phyloP scores from a whole-genome alignment of 2,113 vertebrate species.

The Pampusana beccarii region DNA sequence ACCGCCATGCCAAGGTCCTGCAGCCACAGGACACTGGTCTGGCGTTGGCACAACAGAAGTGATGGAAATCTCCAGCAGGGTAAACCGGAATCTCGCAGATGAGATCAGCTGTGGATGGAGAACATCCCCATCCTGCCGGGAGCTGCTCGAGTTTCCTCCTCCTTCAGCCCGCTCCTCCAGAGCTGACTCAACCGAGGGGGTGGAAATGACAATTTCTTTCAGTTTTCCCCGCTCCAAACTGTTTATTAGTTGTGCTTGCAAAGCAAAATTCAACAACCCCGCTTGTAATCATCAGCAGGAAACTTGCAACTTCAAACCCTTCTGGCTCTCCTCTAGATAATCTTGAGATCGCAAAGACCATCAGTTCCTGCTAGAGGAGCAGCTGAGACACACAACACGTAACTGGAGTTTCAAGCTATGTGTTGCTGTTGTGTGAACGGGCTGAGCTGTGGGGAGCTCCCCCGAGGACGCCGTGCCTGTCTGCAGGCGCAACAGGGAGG shows the following conservation, averaged over 20 bases:
- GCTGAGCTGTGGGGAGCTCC: not conserved
- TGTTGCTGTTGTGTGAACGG: not conserved
- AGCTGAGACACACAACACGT: not conserved
- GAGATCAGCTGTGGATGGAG: not conserved
- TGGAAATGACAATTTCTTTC: not conserved
- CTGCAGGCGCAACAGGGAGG: not conserved
- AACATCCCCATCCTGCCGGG: not conserved
- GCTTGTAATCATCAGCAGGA: not conserved
- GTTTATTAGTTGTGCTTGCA: not conserved
- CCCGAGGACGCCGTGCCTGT: accelerated
- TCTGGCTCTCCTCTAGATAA: not conserved
- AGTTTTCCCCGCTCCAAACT: not conserved
- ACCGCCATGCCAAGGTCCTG: not conserved
- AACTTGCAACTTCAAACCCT: not conserved
- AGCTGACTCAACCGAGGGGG: not conserved
- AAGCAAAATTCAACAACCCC: not conserved
- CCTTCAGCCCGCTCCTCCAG: not conserved
- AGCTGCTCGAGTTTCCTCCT: not conserved
- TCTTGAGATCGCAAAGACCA: not conserved
- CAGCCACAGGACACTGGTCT: not conserved
- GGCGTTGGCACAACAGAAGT: not conserved
- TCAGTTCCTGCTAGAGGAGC: not conserved
- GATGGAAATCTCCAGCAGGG: not conserved
- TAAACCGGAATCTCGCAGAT: not conserved
- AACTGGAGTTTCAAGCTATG: not conserved